phyloP scores from a whole-genome alignment of 1,140 invertebrate species.

The Bombus pyrosoma region DNA sequence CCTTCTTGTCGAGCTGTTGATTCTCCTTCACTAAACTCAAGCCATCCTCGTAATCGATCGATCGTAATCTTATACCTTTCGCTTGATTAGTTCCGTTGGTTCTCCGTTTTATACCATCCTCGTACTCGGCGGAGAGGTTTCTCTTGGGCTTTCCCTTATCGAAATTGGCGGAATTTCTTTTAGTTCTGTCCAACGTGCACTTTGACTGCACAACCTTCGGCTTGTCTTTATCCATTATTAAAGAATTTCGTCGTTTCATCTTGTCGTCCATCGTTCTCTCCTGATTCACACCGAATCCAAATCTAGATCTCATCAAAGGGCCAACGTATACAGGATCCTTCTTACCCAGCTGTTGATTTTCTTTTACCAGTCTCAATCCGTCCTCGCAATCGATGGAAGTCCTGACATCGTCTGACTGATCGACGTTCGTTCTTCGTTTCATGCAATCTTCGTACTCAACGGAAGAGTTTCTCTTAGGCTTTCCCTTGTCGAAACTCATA shows the following conservation, averaged over 20 bases:
- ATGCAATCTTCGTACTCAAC: conserved; percentile 75
- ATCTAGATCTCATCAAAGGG: conserved; percentile 58
- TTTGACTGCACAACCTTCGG: conserved; percentile 63
- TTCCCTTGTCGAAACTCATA: conserved; percentile 61
- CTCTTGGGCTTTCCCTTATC: conserved; percentile 69
- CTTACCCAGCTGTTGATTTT: conserved; percentile 50
- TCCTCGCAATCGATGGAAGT: conserved; percentile 75
- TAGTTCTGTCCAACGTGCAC: conserved; percentile 68
- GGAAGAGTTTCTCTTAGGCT: conserved; percentile 71
- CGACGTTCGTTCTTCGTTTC: conserved; percentile 62
- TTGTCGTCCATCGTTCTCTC: conserved; percentile 63
- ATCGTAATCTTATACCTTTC: conserved; percentile 52
- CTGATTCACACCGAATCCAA: conserved; percentile 52
- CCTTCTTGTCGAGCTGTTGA: conserved; percentile 54
- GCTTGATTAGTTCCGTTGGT: conserved; percentile 48
- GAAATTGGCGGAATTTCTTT: conserved; percentile 71
- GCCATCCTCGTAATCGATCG: conserved; percentile 75
- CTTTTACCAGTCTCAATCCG: conserved; percentile 53
- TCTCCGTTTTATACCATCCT: conserved; percentile 71
- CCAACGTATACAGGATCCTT: conserved; percentile 41
- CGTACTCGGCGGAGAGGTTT: conserved; percentile 73
- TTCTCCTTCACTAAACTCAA: conserved; percentile 56
- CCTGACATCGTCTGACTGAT: conserved; percentile 51
- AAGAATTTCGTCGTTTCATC: conserved; percentile 65
- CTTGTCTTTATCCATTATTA: conserved; percentile 71